Conservation (phyloP, 2,113 vertebrate species). For the Thymallus thymallus region DNA sequence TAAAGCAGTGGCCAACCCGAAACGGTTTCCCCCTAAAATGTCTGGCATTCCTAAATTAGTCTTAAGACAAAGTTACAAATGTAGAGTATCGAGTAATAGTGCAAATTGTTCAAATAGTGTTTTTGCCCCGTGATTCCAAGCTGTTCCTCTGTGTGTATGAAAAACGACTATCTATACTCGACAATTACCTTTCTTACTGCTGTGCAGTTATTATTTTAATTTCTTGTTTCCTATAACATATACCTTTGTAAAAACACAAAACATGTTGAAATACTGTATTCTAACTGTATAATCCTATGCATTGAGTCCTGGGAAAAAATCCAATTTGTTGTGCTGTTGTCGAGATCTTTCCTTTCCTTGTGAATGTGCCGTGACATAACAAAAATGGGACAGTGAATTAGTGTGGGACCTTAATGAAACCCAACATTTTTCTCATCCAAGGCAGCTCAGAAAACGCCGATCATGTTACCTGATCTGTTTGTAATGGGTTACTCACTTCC, state of each 20-base stretch:
- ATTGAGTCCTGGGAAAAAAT: constrained; percentile 53
- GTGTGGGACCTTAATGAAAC: constrained; percentile 51
- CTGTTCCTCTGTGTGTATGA: constrained; percentile 62
- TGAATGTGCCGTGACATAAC: constrained; percentile 71
- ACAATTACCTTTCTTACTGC: constrained; percentile 79
- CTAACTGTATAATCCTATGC: constrained; percentile 79
- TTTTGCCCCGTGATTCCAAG: constrained; percentile 63
- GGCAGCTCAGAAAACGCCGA: constrained; percentile 62
- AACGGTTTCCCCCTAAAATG: constrained; percentile 59
- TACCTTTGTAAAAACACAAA: constrained; percentile 76
- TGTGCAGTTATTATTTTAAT: constrained; percentile 79
- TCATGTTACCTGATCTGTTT: constrained; percentile 64
- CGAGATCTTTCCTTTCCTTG: constrained; percentile 58
- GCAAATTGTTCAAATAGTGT: constrained; percentile 68
- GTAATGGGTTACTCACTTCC: constrained; percentile 55
- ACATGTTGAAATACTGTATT: constrained; percentile 75
- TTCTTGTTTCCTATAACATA: constrained; percentile 76
- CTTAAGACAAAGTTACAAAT: constrained; percentile 57
- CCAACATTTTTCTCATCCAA: constrained; percentile 48
- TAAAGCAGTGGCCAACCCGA: constrained; percentile 64
- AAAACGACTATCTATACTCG: constrained; percentile 77
- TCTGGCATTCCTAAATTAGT: constrained; percentile 62
- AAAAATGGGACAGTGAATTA: constrained; percentile 45
- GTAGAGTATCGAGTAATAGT: constrained; percentile 70
- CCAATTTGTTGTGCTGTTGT: constrained; percentile 67